Base-by-base conservation (phyloP, 2,113 vertebrate species). In the Takifugu bimaculatus region DNA sequence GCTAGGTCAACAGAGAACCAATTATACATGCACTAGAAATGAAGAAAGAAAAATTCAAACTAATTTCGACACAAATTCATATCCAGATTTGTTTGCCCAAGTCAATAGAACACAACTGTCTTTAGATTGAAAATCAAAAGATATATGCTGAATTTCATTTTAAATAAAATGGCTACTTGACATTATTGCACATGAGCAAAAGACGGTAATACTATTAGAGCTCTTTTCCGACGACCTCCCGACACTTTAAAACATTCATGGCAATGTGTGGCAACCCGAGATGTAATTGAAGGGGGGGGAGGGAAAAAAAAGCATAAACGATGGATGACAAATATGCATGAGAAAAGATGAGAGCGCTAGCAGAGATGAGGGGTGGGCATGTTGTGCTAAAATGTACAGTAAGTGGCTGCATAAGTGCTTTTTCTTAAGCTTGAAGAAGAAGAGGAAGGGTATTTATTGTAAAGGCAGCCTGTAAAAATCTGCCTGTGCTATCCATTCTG, bases 131-230 rank as follows among this genome's bases (percentile, higher is more conserved):
- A 80, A 69, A 53, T 56, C 62, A 70, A 63, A 74, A 65, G 45
- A 58, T 54, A 69, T 54, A 68, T 20, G 20, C 45, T 48, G 45
- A 48, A 48, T 20, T 78, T 86, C 13, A 15, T 2, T 29, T 59
- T 60, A 82, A 87, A 81, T 81, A 79, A 88, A 89, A 85, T 49
- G 78, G 73, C 78, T 77, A 85, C 85, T 80, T 77, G 78, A 81
- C 70, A 74, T 91, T 90, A 92, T 91, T 91, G 89, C 88, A 92
- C 91, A 88, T 83, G 79, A 87, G 80, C 82, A 84, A 75, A 75
- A 85, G 77, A 87, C 85, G 84, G 80, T 86, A 85, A 87, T 88
- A 89, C 85, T 90, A 86, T 77, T 77, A 69, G 73, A 84, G 69
- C 68, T 80, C 74, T 81, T 68, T 20, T 78, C 76, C 68, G 57